Percentiles rank a stretch among this genome's conserved stretches.
phyloP scores from a whole-genome alignment of 2,797 vertebrate genomes.

The Centropyge bicolor region DNA sequence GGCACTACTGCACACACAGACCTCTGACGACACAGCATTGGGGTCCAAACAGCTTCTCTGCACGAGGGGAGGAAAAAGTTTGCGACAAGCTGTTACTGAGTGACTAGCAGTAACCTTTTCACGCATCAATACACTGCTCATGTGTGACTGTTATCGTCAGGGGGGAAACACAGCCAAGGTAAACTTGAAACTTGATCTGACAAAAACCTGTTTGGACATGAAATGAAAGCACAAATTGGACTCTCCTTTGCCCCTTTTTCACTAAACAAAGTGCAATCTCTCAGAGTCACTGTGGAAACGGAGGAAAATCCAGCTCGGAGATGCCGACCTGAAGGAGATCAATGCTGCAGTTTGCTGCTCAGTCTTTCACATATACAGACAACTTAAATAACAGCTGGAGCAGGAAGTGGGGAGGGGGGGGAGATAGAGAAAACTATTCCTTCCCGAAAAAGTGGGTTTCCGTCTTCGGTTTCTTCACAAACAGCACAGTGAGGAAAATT shows the following conservation, averaged over 20 bases:
- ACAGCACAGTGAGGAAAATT: constrained; percentile 18
- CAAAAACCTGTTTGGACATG: constrained; percentile 37
- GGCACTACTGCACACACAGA: constrained; percentile 54
- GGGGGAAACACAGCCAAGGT: constrained; percentile 22
- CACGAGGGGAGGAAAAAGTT: constrained; percentile 20
- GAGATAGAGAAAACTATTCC: constrained; percentile 18
- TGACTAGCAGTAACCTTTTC: constrained; percentile 18
- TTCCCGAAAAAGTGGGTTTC: constrained; percentile 28
- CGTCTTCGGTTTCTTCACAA: constrained; percentile 33
- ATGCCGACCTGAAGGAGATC: neutral
- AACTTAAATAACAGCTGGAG: constrained; percentile 44
- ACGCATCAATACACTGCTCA: constrained; percentile 10
- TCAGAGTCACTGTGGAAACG: constrained; percentile 38
- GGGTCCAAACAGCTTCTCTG: constrained; percentile 46
- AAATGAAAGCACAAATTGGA: constrained; percentile 5
- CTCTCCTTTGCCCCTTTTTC: constrained; percentile 13
- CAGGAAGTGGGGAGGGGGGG: neutral
- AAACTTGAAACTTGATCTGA: constrained; percentile 43
- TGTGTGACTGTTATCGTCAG: constrained; percentile 5
- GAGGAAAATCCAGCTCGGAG: constrained; percentile 47
- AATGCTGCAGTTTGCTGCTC: constrained; percentile 43
- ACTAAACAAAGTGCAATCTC: constrained; percentile 31
- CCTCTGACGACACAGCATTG: constrained; percentile 52
- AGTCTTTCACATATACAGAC: constrained; percentile 64
- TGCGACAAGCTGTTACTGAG: constrained; percentile 4